Evolutionary conservation across 2,888 invertebrate species (phyloP), one percentile per base, ranked within the genome.

Genomic region (Conops quadrifasciatus): DNA sequence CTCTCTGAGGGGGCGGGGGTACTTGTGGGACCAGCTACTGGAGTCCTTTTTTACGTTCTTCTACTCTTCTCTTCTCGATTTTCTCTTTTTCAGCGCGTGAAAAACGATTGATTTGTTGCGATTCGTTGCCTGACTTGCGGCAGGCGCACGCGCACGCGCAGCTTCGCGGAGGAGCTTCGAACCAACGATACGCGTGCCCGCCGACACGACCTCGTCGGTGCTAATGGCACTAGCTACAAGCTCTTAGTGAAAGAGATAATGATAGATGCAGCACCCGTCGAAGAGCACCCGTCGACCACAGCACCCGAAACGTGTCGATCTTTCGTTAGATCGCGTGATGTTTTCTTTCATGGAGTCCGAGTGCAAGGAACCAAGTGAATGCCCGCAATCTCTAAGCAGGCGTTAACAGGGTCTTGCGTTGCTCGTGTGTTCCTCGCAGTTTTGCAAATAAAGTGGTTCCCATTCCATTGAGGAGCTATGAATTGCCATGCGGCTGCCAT

Each of bases 131-230:
- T n/a, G 58, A 21, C 28, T 36, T 36, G 59, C 60, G 71, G n/a
- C 62, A 53, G 72, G 81, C 82, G 83, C 82, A 82, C 79, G 82
- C 82, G 80, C 81, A 82, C 83, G n/a, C n/a, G n/a, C n/a, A n/a
- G n/a, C n/a, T n/a, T n/a, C 82, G 82, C 82, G 82, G 83, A 83
- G 36, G 80, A 80, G 71, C 69, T 68, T 70, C 73, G 68, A 3
- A n/a, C 49, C 49, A n/a, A 19, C 49, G 11, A 49, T 49, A 5
- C 19, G 49, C 49, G 19, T 36, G 15, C 36, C 47, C 26, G 16
- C 36, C 58, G 58, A 53, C 56, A 28, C 63, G 53, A 53, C 63
- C 49, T 30, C 28, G 63, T 21, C 15, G 24, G 16, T 43, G 69
- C n/a, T n/a, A n/a, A n/a, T 51, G 16, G 24, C 36, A 4, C 30